Base-by-base conservation (phyloP, 2,888 invertebrate genomes). In the Corbicula japonica region DNA sequence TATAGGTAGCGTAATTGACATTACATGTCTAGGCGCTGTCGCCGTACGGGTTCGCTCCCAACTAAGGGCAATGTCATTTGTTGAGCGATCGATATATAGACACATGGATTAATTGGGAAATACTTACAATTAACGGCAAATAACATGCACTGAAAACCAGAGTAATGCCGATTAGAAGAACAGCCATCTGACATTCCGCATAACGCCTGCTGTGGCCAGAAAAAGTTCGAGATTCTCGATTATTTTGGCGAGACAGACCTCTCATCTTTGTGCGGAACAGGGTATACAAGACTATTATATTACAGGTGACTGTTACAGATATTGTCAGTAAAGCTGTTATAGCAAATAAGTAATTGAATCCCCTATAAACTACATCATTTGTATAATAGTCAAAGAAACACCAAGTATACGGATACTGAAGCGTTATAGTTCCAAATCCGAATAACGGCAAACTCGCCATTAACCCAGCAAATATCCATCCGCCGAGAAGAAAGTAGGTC, bases 141-240 rank as follows among this genome's bases (percentile, higher is more conserved):
- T 92, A 93, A 76, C 93, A 93, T 23, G 85, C 76, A 34, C 91
- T 88, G 85, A 93, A 93, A 21, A 92, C 87, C 32, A 92, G 61
- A 1, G 93, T 93, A 65, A 93, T 91, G n/a, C 91, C 92, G 35
- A 92, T 78, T 35, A 93, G 88, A 58, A 93, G 89, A 52, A 92
- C 86, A 46, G 92, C 89, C 93, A 93, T 93, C 80, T 93, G 92
- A 44, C 92, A 87, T 84, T 93, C 93, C 35, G 90, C 86, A 63
- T 82, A 89, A n/a, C 89, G 73, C 72, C 86, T 86, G 30, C 74
- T 83, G 48, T 81, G 73, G n/a, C 85, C 83, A 2, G 76, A 76
- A 34, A 71, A 81, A 28, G 76, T 73, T 48, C 86, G 80, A 21
- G 79, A 69, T 2, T 63, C 74, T 21, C 84, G 69, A 34, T 77